Percentiles rank a stretch among this genome's conserved stretches.
These are phyloP conservation scores for Automeris io DNA, from an alignment of 2,888 invertebrate genomes.

Conservation along the genomic window DNA sequence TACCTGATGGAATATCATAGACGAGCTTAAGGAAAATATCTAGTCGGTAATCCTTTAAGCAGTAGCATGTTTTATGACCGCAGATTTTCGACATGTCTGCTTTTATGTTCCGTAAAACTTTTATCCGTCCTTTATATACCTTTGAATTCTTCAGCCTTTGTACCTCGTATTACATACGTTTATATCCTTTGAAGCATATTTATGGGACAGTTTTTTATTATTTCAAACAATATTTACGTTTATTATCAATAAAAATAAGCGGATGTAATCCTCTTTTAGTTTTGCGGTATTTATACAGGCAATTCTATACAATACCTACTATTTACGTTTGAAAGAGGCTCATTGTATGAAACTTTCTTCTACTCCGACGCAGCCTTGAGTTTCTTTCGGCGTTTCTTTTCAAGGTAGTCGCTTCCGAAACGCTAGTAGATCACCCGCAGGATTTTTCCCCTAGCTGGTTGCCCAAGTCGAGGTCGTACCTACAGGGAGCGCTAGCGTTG, in stretches of 20 bases:
- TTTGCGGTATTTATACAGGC: too few relatives aligned
- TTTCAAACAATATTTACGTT: slow-evolving; percentile 19
- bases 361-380: too few relatives aligned
- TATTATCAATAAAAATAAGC: slow-evolving; percentile 21
- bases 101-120: slow-evolving; percentile 60
- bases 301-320: too few relatives aligned
- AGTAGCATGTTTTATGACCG: slow-evolving; percentile 42
- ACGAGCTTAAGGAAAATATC: slow-evolving; percentile 3
- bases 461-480: too few relatives aligned
- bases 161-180: slow-evolving; percentile 25
- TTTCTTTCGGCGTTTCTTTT: too few relatives aligned
- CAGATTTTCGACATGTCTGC: slow-evolving; percentile 56
- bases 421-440: too few relatives aligned
- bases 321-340: too few relatives aligned
- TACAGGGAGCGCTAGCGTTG: too few relatives aligned
- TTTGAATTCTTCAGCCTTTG: slow-evolving; percentile 34
- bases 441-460: too few relatives aligned
- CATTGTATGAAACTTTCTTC: too few relatives aligned
- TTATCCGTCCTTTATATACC: slow-evolving; percentile 43
- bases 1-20: slow-evolving; percentile 14
- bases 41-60: slow-evolving; percentile 26
- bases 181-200: slow-evolving; percentile 24
- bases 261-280: slow-evolving; percentile 7
- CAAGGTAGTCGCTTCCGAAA: too few relatives aligned
- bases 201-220: slow-evolving; percentile 15